Evolutionary conservation across 2,113 vertebrate species (phyloP), one percentile per base, ranked within the genome.

Genomic region (Vicugna pacos): DNA sequence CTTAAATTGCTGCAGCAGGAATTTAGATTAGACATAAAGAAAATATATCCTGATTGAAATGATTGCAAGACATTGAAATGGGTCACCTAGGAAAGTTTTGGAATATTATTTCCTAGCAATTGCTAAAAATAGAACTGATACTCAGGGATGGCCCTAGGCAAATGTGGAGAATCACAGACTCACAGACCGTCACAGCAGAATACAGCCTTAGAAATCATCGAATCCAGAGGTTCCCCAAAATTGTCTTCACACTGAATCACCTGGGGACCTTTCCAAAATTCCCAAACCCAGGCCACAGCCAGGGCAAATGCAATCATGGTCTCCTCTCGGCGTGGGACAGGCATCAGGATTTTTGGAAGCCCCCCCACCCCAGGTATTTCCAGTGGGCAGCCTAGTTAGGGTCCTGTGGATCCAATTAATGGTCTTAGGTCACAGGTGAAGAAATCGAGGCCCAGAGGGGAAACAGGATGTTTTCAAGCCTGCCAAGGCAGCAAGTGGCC

Each of bases 41-140:
- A 96, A 96, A 94, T 64, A 50, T 72, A 38, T 91, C 95, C 75
- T 97, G 92, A 96, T 70, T 81, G 81, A 95, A 95, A 95, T 58
- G 77, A 94, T 48, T 75, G 65, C 42, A 94, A 91, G 60, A 75
- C 17, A 48, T n/a, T 6, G 46, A 96, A 91, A 85, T 95, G 91
- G 84, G 80, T 93, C 64, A 95, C 32, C 60, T 56, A 93, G 70
- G 92, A 76, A 93, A 86, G 26, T 22, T 93, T 77, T 58, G 48
- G 67, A 93, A 75, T 92, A 22, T 81, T 93, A 28, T 95, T 94
- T 88, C 50, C 73, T 67, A 65, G 75, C 58, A 62, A 94, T 46
- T 58, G 90, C 67, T 97, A 94, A 97, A 95, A 94, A 93, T 77
- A 95, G 93, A 85, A 56, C 42, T 14, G 65, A 73, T 77, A 67